phyloP scores from a whole-genome alignment of 2,797 vertebrate species.

The Brachyalestes nurse region DNA sequence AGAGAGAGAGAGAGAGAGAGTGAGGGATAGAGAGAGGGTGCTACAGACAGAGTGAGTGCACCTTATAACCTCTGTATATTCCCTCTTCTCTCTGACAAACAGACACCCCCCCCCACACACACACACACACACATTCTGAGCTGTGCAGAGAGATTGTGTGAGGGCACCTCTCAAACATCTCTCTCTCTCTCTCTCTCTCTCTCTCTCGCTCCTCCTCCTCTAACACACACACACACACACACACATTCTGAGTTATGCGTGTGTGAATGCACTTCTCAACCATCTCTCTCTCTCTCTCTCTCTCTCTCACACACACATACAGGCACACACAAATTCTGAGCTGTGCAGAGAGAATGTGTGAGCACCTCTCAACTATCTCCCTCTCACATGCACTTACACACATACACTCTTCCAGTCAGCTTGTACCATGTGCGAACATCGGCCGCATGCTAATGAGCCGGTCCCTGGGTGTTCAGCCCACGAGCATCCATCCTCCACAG shows the following conservation, averaged over 20 bases:
- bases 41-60: no score
- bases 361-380: constrained; percentile 11
- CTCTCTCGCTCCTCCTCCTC: constrained; percentile 6
- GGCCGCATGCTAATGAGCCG: constrained; percentile 62
- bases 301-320: no score
- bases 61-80: no score
- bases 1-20: no score
- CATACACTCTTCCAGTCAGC: constrained; percentile 33
- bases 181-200: no score
- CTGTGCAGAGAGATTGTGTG: neutral
- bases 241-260: neutral
- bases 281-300: constrained; percentile 12
- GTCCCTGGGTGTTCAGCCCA: constrained; percentile 46
- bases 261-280: constrained; percentile 3
- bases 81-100: neutral
- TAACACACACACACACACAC: no score
- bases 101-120: no score
- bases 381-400: constrained; percentile 39
- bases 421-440: constrained; percentile 42
- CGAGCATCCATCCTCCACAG: constrained; percentile 49
- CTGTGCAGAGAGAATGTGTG: neutral
- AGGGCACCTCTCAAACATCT: neutral
- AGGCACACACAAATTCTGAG: neutral
- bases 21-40: no score
- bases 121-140: constrained; percentile 15